Evolutionary conservation across 2,888 invertebrate species (phyloP).

Genomic region (Polymixis flavicincta): DNA sequence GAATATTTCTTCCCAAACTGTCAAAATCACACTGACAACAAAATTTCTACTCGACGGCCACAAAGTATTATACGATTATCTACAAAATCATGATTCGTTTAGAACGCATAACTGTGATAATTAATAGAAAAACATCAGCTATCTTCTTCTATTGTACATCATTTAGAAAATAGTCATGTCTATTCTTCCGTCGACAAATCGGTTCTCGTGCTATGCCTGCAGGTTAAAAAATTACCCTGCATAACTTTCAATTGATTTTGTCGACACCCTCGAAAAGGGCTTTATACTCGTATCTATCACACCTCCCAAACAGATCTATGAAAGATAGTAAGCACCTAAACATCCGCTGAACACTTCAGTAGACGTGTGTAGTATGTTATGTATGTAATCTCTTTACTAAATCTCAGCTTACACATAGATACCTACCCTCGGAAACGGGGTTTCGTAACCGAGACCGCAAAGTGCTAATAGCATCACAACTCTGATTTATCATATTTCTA

Average conservation of each 20-base stretch:
- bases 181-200: no score
- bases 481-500: not conserved
- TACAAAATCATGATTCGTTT: no score
- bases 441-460: not conserved
- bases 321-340: not conserved
- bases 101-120: no score
- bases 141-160: no score
- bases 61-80: no score
- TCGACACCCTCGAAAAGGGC: not conserved
- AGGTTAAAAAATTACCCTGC: no score
- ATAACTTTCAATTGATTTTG: not conserved
- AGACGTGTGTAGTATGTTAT: not conserved
- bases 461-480: conserved; percentile 5
- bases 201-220: no score
- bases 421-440: conserved; percentile 20
- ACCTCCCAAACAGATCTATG: not conserved
- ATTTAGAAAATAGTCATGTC: no score
- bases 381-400: conserved; percentile 18
- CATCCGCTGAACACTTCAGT: not conserved
- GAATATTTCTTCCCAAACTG: no score
- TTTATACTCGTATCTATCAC: not conserved
- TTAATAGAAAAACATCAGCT: no score
- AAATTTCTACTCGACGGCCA: no score
- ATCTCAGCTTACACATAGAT: conserved; percentile 26
- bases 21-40: no score